Evolutionary conservation across 92 coral and sea anemone species (phyloP), one percentile per base, ranked within the genome.

Genomic region (Scolanthus callimorphus): DNA sequence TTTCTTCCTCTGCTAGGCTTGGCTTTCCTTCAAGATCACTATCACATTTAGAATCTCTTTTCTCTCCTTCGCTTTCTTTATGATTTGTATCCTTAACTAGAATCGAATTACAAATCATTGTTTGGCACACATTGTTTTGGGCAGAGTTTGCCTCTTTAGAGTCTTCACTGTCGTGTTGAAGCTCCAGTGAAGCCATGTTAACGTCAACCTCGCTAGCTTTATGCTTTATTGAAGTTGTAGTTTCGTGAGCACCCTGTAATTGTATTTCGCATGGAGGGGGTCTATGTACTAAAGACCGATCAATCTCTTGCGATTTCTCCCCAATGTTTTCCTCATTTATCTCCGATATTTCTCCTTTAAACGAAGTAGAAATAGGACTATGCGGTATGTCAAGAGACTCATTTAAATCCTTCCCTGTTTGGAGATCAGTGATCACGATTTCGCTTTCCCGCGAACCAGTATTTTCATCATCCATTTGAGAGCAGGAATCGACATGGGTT

Each of bases 1-100:
- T 62, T 65, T 51, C 78, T 52, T 70, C 74, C 69, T 56, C 77
- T 1, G 67, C 77, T 2, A 68, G 57, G 28, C 64, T 68, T 39
- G 75, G 55, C 31, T 60, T 46, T 20, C 58, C 75, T 27, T 55
- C 51, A 45, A 22, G 65, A 41, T 37, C 75, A 52, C 65, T 68
- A 17, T 49, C 30, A 46, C 17, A 46, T 46, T 46, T 46, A 4
- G 19, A 10, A n/a, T n/a, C n/a, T n/a, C n/a, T n/a, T n/a, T n/a
- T n/a, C n/a, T n/a, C n/a, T n/a, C n/a, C 41, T 11, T 15, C 22
- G 3, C 31, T 31, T 49, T 49, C 70, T 21, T 46, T 57, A 0
- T 63, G 22, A 21, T 30, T 20, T n/a, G n/a, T 13, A 9, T 30
- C 28, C 24, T 20, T 59, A 31, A 21, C 15, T 63, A 49, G 12